Evolutionary conservation across 2,888 invertebrate species (phyloP).

Genomic region (Campoletis raptor): DNA sequence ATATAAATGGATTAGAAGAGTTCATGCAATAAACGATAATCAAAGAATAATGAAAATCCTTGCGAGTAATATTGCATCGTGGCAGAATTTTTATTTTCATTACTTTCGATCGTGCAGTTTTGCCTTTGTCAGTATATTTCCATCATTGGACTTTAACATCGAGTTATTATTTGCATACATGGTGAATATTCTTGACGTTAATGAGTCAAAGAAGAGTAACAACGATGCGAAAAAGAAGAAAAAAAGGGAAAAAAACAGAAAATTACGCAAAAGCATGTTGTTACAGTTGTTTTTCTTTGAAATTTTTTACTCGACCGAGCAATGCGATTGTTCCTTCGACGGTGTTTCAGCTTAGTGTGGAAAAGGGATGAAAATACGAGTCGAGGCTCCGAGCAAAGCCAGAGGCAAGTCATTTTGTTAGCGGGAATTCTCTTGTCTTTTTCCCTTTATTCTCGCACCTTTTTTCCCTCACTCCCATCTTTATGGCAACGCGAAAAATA

Average conservation of each 20-base stretch:
- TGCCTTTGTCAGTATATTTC: neutral
- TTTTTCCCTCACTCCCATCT: neutral
- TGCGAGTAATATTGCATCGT: no score
- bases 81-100: neutral
- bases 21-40: no score
- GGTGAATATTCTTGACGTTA: neutral
- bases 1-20: neutral
- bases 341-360: neutral
- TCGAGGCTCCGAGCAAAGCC: neutral
- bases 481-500: constrained; percentile 14
- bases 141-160: neutral
- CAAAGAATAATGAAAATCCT: no score
- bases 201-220: neutral
- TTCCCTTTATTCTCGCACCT: neutral
- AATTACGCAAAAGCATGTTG: neutral
- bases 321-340: constrained; percentile 21
- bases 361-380: constrained; percentile 7
- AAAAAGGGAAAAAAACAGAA: neutral
- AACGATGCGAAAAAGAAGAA: neutral
- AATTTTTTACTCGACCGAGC: neutral
- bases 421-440: constrained; percentile 2
- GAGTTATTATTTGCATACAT: neutral
- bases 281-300: neutral
- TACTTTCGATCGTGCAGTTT: neutral
- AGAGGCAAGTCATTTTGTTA: constrained; percentile 21